Evolutionary conservation across 2,888 invertebrate species (phyloP).

Genomic region (Epistrophe grossulariae): DNA sequence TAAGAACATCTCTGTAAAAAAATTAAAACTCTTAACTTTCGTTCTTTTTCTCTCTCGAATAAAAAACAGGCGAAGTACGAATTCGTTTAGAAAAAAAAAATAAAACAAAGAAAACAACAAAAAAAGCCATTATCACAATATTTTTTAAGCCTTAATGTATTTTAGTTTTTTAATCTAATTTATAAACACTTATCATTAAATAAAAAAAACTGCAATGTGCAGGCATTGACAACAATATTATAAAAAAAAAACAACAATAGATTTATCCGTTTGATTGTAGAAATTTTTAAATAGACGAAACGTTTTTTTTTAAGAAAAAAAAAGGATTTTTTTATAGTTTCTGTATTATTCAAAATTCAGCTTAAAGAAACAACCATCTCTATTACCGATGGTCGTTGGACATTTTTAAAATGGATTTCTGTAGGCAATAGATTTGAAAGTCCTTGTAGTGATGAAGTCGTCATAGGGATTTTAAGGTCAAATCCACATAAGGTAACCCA

Average conservation of each 20-base stretch:
- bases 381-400: too few relatives aligned
- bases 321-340: neutral
- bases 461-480: too few relatives aligned
- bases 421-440: too few relatives aligned
- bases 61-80: slow-evolving; percentile 21
- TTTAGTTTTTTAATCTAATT: slow-evolving; percentile 50
- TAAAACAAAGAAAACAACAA: slow-evolving; percentile 68
- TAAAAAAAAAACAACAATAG: slow-evolving; percentile 65
- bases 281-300: slow-evolving; percentile 14
- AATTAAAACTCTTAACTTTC: slow-evolving; percentile 77
- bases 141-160: slow-evolving; percentile 54
- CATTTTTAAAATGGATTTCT: too few relatives aligned
- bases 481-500: too few relatives aligned
- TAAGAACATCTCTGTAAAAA: slow-evolving; percentile 76
- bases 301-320: neutral
- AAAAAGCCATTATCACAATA: slow-evolving; percentile 76
- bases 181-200: slow-evolving; percentile 54
- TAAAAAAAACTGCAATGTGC: slow-evolving; percentile 39
- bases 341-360: too few relatives aligned
- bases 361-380: too few relatives aligned
- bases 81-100: slow-evolving; percentile 77
- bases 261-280: slow-evolving; percentile 5
- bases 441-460: too few relatives aligned
- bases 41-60: slow-evolving; percentile 75
- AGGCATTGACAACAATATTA: slow-evolving; percentile 77